phyloP scores from a whole-genome alignment of 2,888 invertebrate genomes.

The Pollenia labialis region DNA sequence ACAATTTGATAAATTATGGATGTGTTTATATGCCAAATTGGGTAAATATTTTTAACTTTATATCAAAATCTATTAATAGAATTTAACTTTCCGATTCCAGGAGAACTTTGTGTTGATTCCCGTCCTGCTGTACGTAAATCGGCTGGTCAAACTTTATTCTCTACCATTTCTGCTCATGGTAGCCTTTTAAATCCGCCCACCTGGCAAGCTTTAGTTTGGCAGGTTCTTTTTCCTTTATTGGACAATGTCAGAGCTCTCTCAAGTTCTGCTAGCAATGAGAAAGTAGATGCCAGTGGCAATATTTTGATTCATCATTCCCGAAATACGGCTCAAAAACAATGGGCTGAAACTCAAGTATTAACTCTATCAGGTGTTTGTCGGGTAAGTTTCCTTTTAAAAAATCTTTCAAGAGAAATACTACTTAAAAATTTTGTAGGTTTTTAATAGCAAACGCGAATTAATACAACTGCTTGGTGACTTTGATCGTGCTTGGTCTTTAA shows the following conservation, averaged over 20 bases:
- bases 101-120: slow-evolving; percentile 96
- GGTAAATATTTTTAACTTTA: slow-evolving; percentile 80
- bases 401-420: background rate
- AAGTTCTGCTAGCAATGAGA: slow-evolving; percentile 87
- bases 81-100: slow-evolving; percentile 77
- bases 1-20: slow-evolving; percentile 97
- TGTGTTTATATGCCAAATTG: slow-evolving; percentile 95
- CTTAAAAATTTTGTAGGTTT: slow-evolving; percentile 83
- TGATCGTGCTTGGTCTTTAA: slow-evolving; percentile 95
- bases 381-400: slow-evolving; percentile 83
- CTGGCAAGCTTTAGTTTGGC: slow-evolving; percentile 97
- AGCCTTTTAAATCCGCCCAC: slow-evolving; percentile 93
- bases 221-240: slow-evolving; percentile 96
- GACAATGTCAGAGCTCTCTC: slow-evolving; percentile 93
- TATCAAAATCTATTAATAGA: background rate
- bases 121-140: slow-evolving; percentile 98
- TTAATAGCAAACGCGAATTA: slow-evolving; percentile 95
- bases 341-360: slow-evolving; percentile 98
- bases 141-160: slow-evolving; percentile 98
- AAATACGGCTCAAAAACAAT: slow-evolving; percentile 99
- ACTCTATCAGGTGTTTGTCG: slow-evolving; percentile 96
- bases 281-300: slow-evolving; percentile 94
- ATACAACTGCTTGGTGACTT: slow-evolving; percentile 95
- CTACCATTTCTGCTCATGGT: slow-evolving; percentile 98
- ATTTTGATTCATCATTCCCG: slow-evolving; percentile 99